Conservation (phyloP, 2,113 vertebrate genomes). For the Coregonus clupeaformis region DNA sequence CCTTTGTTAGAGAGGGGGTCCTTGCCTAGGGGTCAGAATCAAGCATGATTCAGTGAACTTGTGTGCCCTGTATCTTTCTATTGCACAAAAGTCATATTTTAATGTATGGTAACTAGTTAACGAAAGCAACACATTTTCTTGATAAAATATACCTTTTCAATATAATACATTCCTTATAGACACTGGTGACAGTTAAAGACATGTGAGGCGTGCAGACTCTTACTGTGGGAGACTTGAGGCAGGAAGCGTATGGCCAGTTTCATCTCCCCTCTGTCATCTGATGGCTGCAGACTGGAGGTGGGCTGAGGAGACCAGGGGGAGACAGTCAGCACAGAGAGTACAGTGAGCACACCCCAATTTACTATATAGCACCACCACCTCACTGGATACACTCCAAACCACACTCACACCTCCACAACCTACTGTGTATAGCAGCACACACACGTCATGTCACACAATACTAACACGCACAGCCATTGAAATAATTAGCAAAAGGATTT, state of each 20-base stretch:
- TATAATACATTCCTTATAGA: too few species aligned
- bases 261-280: conserved; percentile 85
- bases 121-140: too few species aligned
- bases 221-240: conserved; percentile 80
- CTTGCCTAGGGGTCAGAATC: conserved; percentile 61
- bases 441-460: conserved; percentile 58
- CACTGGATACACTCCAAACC: conserved; percentile 4
- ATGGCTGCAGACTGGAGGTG: conserved; percentile 61
- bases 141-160: neutral
- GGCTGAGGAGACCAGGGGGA: conserved; percentile 64
- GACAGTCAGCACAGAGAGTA: conserved; percentile 10
- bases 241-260: conserved; percentile 89
- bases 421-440: conserved; percentile 69
- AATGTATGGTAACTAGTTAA: too few species aligned
- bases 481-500: conserved; percentile 1
- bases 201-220: conserved; percentile 25
- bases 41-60: neutral
- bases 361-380: neutral
- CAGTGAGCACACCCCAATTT: neutral
- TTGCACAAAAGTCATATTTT: neutral
- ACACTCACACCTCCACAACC: neutral
- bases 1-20: conserved; percentile 71
- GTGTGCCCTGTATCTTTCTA: too few species aligned
- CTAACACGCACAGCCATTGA: neutral
- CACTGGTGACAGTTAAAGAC: neutral